Conservation (phyloP, 2,113 vertebrate genomes). For the Haplochromis burtoni region DNA sequence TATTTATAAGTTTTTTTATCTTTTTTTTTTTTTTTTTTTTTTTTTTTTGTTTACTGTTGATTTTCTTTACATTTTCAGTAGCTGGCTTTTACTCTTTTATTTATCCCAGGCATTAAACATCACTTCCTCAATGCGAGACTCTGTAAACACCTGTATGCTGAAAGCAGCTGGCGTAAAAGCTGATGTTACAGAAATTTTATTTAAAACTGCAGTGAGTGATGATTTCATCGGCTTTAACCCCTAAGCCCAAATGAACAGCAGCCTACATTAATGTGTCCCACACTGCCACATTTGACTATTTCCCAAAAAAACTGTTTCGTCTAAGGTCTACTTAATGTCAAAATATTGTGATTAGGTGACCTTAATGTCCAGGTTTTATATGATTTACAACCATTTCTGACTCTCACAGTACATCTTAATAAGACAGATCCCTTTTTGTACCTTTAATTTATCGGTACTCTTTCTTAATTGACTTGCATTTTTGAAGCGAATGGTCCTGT, state of each 20-base stretch:
- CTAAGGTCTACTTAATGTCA: not conserved
- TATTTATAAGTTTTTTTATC: not conserved
- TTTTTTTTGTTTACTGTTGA: not conserved
- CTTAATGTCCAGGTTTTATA: not conserved
- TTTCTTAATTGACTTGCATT: slow-evolving; percentile 71
- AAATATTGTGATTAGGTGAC: not conserved
- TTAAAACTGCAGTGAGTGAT: not conserved
- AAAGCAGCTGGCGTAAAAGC: not conserved
- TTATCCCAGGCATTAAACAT: not conserved
- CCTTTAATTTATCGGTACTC: slow-evolving; percentile 48
- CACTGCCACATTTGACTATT: not conserved
- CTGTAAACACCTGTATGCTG: not conserved
- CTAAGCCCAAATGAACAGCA: not conserved
- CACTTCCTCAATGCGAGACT: not conserved
- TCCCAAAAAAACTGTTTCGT: not conserved
- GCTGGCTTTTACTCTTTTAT: not conserved
- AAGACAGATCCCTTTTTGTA: slow-evolving; percentile 59
- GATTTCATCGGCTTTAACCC: not conserved
- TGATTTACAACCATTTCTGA: not conserved
- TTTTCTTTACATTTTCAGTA: not conserved
- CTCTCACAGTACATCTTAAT: slow-evolving; percentile 6
- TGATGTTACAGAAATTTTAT: not conserved
- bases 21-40: no score
- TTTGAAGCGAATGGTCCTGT: slow-evolving; percentile 63
- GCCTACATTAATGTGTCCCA: not conserved